phyloP scores from a whole-genome alignment of 53 echinoderm and acorn worm genomes.

The Mesocentrotus franciscanus region DNA sequence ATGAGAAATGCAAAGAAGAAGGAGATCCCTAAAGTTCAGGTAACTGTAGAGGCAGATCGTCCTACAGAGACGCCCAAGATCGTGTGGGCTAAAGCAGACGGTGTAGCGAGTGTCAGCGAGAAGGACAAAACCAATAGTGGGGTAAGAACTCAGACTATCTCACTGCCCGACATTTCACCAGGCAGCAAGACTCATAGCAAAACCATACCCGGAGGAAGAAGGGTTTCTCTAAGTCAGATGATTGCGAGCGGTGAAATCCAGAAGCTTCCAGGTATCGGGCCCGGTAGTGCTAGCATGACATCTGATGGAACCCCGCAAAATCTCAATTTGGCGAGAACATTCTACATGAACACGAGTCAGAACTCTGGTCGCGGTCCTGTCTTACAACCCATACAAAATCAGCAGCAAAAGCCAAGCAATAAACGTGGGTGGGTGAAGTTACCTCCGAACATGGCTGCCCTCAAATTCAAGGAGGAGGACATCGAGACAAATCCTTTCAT shows the following conservation, averaged over 20 bases:
- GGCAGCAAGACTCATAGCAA: background rate
- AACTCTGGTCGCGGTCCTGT: conserved; percentile 29
- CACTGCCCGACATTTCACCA: conserved; percentile 74
- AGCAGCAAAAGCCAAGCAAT: conserved; percentile 50
- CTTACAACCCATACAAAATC: conserved; percentile 55
- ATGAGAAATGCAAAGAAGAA: conserved; percentile 53
- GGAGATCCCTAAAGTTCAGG: conserved; percentile 24
- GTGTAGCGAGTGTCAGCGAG: background rate
- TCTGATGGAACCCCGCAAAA: conserved; percentile 16
- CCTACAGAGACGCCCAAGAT: conserved; percentile 7
- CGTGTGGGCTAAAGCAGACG: conserved; percentile 11
- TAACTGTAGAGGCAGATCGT: background rate
- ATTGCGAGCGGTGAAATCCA: conserved; percentile 78
- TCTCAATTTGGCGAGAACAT: conserved; percentile 69
- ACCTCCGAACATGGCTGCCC: conserved; percentile 75
- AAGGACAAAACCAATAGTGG: conserved; percentile 34
- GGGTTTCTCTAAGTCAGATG: conserved; percentile 84
- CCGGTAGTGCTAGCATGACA: background rate
- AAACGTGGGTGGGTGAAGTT: conserved; percentile 60
- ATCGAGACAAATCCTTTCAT: conserved; percentile 84
- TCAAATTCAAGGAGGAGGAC: conserved; percentile 72
- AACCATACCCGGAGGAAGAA: conserved; percentile 28
- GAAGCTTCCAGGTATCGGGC: conserved; percentile 76
- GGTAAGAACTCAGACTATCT: conserved; percentile 69
- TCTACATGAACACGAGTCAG: conserved; percentile 87